phyloP scores from a whole-genome alignment of 2,113 vertebrate genomes.

The Oenanthe melanoleuca region DNA sequence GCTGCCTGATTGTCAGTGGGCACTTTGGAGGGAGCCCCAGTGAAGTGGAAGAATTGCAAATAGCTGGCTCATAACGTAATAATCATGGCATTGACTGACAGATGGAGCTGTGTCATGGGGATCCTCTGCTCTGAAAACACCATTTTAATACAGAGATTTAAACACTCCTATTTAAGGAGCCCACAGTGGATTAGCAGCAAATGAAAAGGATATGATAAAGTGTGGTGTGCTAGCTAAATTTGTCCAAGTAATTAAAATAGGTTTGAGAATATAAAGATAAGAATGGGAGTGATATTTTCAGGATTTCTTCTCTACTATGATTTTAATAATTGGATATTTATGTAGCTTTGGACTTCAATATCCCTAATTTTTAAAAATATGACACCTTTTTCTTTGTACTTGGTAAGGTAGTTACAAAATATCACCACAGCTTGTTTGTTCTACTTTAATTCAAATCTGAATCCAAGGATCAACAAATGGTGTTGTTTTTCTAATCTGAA shows the following conservation, averaged over 20 bases:
- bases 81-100: background rate
- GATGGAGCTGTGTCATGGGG: background rate
- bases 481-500: background rate
- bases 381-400: background rate
- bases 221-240: background rate
- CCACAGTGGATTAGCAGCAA: background rate
- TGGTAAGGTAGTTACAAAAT: background rate
- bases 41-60: background rate
- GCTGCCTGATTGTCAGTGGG: background rate
- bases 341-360: background rate
- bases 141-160: background rate
- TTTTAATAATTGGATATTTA: background rate
- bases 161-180: background rate
- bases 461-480: background rate
- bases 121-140: background rate
- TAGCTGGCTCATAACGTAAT: accelerated
- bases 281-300: background rate
- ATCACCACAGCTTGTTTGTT: background rate
- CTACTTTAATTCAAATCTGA: background rate
- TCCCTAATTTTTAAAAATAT: background rate
- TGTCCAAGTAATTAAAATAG: background rate
- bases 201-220: background rate
- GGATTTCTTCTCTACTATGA: background rate
- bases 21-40: background rate
- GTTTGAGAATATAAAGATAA: background rate